Conservation (phyloP, 2,113 vertebrate genomes). For the Neotoma lepida region DNA sequence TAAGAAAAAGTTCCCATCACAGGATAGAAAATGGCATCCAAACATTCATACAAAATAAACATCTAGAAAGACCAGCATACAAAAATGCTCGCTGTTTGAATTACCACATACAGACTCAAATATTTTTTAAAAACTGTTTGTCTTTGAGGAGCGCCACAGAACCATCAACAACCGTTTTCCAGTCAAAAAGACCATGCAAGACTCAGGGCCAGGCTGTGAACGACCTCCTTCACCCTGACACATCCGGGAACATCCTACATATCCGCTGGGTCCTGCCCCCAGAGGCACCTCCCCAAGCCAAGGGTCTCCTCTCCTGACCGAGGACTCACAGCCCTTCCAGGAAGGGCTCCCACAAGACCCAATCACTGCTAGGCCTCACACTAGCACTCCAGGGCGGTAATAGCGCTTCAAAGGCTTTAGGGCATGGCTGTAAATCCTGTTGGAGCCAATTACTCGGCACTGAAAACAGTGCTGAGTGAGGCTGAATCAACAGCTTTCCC, state of each 20-base stretch:
- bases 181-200: background rate
- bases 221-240: background rate
- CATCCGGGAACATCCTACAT: background rate
- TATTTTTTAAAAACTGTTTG: background rate
- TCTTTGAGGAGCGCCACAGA: rapidly evolving
- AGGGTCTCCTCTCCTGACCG: background rate
- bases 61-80: background rate
- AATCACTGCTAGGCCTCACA: background rate
- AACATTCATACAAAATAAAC: background rate
- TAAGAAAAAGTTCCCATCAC: background rate
- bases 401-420: background rate
- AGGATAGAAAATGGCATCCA: background rate
- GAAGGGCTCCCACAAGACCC: background rate
- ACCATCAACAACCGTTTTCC: background rate
- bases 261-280: no score
- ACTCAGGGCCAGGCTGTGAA: background rate
- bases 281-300: background rate
- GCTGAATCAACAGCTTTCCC: background rate
- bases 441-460: background rate
- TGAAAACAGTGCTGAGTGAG: background rate
- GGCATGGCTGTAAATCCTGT: background rate
- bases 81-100: background rate
- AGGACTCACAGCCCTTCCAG: background rate
- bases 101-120: background rate
- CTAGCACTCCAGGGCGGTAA: background rate